Percentiles rank a stretch among this genome's conserved stretches.
These are phyloP conservation scores for Bolinopsis microptera DNA, from an alignment of 37 sponge, comb jelly and placozoan genomes.

Conservation along the genomic window DNA sequence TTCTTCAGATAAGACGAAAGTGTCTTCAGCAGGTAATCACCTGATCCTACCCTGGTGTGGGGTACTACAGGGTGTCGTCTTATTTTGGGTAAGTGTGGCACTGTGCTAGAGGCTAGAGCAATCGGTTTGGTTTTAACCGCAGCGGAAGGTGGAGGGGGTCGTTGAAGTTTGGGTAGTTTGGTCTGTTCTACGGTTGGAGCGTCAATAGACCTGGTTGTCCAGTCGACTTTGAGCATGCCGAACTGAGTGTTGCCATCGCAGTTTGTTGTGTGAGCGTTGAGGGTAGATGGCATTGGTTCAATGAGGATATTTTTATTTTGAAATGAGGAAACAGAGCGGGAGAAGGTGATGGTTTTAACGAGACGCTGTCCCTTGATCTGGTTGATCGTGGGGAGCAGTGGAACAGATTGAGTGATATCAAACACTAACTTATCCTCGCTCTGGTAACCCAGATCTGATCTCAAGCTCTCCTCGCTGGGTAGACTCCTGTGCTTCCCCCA, in stretches of 20 bases:
- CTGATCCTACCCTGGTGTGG: neutral
- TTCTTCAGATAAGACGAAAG: conserved; percentile 8
- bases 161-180: conserved; percentile 16
- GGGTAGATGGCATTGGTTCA: conserved; percentile 44
- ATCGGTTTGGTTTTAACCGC: neutral
- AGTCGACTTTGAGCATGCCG: conserved; percentile 50
- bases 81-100: neutral
- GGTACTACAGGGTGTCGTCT: too few species aligned
- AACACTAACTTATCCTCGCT: conserved; percentile 53
- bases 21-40: conserved; percentile 17
- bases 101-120: neutral
- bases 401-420: conserved; percentile 53
- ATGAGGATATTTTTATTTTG: neutral
- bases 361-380: conserved; percentile 52
- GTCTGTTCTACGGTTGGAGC: neutral
- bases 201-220: conserved; percentile 50
- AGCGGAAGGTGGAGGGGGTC: neutral
- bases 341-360: conserved; percentile 64
- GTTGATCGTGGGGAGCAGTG: conserved; percentile 43
- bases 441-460: conserved; percentile 27
- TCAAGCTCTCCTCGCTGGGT: neutral
- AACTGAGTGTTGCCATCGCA: conserved; percentile 42
- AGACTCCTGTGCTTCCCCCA: conserved; percentile 14
- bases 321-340: conserved; percentile 42
- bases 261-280: conserved; percentile 35